Percentiles rank a stretch among this genome's conserved stretches.
Evolutionary conservation across 2,797 vertebrate species (phyloP).

Genomic region (Varecia variegata): DNA sequence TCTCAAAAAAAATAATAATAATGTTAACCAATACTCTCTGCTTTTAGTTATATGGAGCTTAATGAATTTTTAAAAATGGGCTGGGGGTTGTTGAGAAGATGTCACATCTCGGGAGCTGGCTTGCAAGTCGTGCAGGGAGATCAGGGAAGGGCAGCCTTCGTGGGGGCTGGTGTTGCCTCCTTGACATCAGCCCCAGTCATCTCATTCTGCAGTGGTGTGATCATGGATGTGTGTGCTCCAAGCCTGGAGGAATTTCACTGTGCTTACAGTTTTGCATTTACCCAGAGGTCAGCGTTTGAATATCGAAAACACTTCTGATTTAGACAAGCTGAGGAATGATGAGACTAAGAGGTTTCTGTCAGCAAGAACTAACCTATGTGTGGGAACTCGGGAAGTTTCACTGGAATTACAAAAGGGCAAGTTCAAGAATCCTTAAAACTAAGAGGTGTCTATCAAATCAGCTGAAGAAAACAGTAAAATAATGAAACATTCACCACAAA

Average conservation of each 20-base stretch:
- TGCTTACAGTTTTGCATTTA: slow-evolving; percentile 37
- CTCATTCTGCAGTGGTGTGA: slow-evolving; percentile 5
- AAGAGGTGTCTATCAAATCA: slow-evolving; percentile 42
- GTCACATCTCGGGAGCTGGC: background rate
- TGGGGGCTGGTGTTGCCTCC: background rate
- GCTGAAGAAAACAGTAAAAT: slow-evolving; percentile 15
- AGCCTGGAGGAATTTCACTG: slow-evolving; percentile 61
- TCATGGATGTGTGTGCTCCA: background rate
- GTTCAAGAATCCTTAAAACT: slow-evolving; percentile 42
- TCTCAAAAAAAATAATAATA: too few relatives aligned
- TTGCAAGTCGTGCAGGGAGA: background rate
- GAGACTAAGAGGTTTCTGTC: slow-evolving; percentile 59
- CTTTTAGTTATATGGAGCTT: background rate
- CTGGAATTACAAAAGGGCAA: background rate
- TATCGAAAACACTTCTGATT: slow-evolving; percentile 68
- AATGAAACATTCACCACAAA: slow-evolving; percentile 41
- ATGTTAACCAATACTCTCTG: background rate
- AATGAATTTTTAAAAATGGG: background rate
- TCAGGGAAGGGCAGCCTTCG: background rate
- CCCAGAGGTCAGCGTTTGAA: slow-evolving; percentile 52
- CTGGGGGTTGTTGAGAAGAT: background rate
- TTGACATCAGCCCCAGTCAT: slow-evolving; percentile 6
- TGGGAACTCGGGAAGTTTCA: slow-evolving; percentile 53
- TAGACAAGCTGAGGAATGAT: slow-evolving; percentile 71
- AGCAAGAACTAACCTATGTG: slow-evolving; percentile 30